A percentile compares a stretch with the other conserved stretches of the same genome.
Evolutionary conservation across 1,140 invertebrate genomes (phyloP).

Genomic region (Coptotermes formosanus): DNA sequence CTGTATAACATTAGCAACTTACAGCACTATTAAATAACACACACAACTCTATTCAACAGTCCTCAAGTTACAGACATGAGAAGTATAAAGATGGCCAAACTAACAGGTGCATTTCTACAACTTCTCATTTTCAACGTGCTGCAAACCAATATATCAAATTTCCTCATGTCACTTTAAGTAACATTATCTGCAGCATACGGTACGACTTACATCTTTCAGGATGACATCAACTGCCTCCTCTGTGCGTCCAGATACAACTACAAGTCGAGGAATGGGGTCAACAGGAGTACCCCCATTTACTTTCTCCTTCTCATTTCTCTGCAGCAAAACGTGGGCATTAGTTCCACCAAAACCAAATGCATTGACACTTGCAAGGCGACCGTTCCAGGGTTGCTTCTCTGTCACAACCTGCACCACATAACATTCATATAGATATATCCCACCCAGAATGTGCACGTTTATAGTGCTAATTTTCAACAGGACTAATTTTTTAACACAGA

Average conservation of each 20-base stretch:
- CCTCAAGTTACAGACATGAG: no score
- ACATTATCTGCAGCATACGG: no score
- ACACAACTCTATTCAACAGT: no score
- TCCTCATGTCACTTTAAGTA: no score
- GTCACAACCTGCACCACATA: slow-evolving; percentile 55
- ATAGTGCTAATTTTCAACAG: neutral
- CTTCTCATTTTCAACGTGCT: no score
- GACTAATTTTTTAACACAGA: neutral
- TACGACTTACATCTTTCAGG: slow-evolving; percentile 56
- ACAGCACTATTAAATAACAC: no score
- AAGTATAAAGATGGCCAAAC: no score
- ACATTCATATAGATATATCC: neutral
- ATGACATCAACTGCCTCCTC: slow-evolving; percentile 68
- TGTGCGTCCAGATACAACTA: slow-evolving; percentile 64
- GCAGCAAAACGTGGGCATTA: slow-evolving; percentile 67
- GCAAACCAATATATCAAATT: no score
- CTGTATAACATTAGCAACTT: no score
- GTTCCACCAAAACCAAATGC: slow-evolving; percentile 65
- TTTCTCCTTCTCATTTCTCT: slow-evolving; percentile 50
- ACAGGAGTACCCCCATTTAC: slow-evolving; percentile 49
- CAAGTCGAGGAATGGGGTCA: slow-evolving; percentile 60
- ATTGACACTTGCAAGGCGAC: slow-evolving; percentile 56
- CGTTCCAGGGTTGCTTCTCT: slow-evolving; percentile 60
- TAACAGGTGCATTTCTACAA: no score
- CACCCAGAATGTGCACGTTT: neutral